A percentile compares a stretch with the other conserved stretches of the same genome.
Evolutionary conservation across 2,888 invertebrate species (phyloP).

Genomic region (Aspidapion aeneum): DNA sequence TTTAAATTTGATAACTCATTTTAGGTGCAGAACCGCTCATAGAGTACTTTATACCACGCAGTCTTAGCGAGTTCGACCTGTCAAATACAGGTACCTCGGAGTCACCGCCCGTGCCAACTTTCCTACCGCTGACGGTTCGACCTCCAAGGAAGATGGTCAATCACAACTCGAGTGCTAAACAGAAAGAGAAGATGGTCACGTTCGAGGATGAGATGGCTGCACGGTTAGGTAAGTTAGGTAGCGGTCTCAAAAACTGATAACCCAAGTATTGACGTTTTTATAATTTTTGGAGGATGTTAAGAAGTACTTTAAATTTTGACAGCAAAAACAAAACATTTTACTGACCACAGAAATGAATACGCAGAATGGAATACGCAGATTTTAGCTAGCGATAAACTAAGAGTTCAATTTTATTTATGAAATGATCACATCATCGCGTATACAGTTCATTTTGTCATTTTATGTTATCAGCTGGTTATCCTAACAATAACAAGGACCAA

Average conservation of each 20-base stretch:
- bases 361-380: no score
- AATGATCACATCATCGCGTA: no score
- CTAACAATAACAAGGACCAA: no score
- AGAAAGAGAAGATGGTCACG: constrained; percentile 75
- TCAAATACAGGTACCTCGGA: constrained; percentile 55
- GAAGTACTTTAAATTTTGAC: no score
- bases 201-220: constrained; percentile 68
- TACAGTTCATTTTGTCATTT: no score
- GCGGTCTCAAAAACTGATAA: neutral
- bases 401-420: no score
- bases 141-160: constrained; percentile 41
- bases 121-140: constrained; percentile 43
- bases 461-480: no score
- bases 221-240: constrained; percentile 19
- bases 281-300: no score
- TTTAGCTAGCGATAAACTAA: no score
- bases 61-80: constrained; percentile 79
- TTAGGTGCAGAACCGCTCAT: constrained; percentile 60
- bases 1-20: no score
- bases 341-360: no score
- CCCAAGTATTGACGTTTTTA: neutral
- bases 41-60: constrained; percentile 81
- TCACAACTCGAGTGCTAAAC: constrained; percentile 44
- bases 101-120: constrained; percentile 43
- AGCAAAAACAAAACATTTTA: no score